phyloP scores from a whole-genome alignment of 2,113 vertebrate genomes.

The Sceloporus undulatus region DNA sequence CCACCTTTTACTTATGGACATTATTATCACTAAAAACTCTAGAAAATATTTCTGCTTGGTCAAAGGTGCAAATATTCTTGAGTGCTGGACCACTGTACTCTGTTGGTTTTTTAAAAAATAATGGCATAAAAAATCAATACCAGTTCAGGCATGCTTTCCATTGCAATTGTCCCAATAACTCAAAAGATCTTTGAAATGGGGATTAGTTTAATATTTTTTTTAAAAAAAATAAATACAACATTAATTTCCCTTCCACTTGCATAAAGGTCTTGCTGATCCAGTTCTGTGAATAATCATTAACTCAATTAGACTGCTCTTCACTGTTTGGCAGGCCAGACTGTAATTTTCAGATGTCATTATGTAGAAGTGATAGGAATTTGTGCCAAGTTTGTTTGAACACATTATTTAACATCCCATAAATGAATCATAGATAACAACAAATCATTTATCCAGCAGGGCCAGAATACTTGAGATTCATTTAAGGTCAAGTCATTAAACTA shows the following conservation, averaged over 20 bases:
- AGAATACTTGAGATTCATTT: background rate
- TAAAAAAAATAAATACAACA: background rate
- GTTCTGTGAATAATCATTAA: slow-evolving; percentile 10
- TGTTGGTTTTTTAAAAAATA: background rate
- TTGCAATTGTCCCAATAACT: background rate
- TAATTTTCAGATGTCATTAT: background rate
- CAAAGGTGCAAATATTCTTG: background rate
- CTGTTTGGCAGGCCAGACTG: background rate
- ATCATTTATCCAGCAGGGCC: background rate
- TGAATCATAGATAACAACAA: background rate
- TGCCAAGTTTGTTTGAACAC: background rate
- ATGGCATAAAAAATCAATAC: background rate
- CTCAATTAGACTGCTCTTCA: background rate
- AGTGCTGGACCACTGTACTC: background rate
- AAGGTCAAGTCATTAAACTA: background rate
- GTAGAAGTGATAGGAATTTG: slow-evolving; percentile 10
- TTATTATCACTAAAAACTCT: background rate
- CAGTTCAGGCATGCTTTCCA: background rate
- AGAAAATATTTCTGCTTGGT: background rate
- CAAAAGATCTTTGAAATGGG: background rate
- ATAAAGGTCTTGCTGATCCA: background rate
- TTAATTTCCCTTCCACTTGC: background rate
- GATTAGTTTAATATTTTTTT: background rate
- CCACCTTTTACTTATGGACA: background rate
- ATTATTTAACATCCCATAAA: background rate